Evolutionary conservation across 2,888 invertebrate genomes (phyloP).

Genomic region (Drosophila fulvimacula): DNA sequence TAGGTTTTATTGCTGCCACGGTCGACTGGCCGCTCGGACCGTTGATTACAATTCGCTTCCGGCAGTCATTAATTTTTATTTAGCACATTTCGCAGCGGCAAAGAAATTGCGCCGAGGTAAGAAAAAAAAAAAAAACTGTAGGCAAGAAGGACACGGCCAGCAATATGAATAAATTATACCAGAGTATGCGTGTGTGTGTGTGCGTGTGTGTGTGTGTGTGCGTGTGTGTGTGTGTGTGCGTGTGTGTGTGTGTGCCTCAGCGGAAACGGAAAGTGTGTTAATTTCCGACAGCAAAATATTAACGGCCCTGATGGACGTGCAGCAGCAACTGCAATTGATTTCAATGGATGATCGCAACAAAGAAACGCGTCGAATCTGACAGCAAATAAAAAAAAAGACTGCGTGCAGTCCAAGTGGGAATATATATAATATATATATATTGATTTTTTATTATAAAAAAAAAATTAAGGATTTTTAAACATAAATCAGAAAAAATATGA

Average conservation of each 20-base stretch:
- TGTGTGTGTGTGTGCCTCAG: conserved; percentile 20
- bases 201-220: conserved; percentile 19
- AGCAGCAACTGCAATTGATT: conserved; percentile 72
- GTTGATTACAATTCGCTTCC: conserved; percentile 78
- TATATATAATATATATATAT: not conserved
- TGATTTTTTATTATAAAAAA: too few relatives aligned
- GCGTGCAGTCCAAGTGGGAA: not conserved
- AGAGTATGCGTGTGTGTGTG: conserved; percentile 13
- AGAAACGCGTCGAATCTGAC: conserved; percentile 8
- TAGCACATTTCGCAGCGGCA: conserved; percentile 68
- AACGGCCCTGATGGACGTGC: conserved; percentile 65
- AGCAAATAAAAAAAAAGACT: not conserved
- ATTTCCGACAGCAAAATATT: conserved; percentile 78
- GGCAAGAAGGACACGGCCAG: conserved; percentile 55
- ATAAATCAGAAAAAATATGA: too few relatives aligned
- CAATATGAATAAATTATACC: conserved; percentile 71
- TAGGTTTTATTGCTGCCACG: conserved; percentile 48
- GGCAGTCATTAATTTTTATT: conserved; percentile 80
- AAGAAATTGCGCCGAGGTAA: conserved; percentile 50
- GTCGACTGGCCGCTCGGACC: conserved; percentile 30
- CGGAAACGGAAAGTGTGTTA: conserved; percentile 80
- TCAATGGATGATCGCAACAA: conserved; percentile 51
- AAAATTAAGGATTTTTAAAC: too few relatives aligned
- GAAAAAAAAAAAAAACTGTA: conserved; percentile 68
- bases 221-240: conserved; percentile 13